These are phyloP conservation scores for Cryptotis parvus DNA, from an alignment of 2,113 vertebrate genomes.

Conservation along the genomic window DNA sequence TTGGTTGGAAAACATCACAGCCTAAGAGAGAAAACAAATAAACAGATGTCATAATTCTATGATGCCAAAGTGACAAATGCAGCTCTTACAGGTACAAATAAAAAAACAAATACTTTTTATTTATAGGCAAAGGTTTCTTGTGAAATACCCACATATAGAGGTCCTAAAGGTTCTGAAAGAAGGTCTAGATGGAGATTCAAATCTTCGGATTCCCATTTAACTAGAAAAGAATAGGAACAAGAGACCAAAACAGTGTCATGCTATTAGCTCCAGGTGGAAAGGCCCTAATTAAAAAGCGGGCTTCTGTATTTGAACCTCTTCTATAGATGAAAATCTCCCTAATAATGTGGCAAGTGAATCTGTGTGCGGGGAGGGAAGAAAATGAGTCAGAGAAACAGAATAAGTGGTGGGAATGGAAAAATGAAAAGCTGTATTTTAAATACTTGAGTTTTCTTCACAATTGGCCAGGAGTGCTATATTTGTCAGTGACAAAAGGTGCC, in stretches of 20 bases:
- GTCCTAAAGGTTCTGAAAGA: too few species aligned
- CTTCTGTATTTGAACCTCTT: not conserved
- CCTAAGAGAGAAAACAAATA: too few species aligned
- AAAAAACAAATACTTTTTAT: too few species aligned
- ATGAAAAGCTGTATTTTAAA: not conserved
- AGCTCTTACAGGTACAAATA: too few species aligned
- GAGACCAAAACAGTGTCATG: not conserved
- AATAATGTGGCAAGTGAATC: not conserved
- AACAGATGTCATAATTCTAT: too few species aligned
- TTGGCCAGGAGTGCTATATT: slow-evolving; percentile 42
- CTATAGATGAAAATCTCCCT: not conserved
- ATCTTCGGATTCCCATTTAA: not conserved
- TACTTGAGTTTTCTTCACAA: not conserved
- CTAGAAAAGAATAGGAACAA: not conserved
- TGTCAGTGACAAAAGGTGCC: slow-evolving; percentile 45
- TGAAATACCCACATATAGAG: too few species aligned
- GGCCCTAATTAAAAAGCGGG: not conserved
- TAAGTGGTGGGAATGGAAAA: not conserved
- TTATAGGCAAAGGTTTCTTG: too few species aligned
- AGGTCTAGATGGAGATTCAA: too few species aligned
- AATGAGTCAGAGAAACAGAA: not conserved
- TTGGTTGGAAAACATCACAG: too few species aligned
- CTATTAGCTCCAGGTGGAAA: not conserved
- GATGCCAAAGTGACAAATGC: too few species aligned
- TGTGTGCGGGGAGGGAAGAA: accelerated